Percentiles rank a stretch among this genome's conserved stretches.
Evolutionary conservation across 2,797 vertebrate genomes (phyloP).

Genomic region (Myiotriccus ornatus): DNA sequence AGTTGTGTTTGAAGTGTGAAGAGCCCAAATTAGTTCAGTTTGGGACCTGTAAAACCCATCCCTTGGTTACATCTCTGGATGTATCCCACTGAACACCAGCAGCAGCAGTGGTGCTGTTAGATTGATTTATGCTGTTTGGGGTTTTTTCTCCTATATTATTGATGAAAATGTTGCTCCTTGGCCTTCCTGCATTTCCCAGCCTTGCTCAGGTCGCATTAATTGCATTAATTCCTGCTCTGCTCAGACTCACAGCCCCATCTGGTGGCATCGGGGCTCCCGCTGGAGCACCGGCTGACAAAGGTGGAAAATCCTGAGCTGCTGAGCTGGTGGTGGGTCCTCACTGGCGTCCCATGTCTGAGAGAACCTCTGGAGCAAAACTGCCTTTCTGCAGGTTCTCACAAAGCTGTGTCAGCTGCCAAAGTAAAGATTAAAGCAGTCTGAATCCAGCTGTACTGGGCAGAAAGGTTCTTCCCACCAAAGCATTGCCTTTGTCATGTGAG

Average conservation of each 20-base stretch:
- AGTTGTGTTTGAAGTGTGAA: not conserved
- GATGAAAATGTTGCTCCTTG: not conserved
- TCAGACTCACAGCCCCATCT: constrained; percentile 63
- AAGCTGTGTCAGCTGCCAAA: not conserved
- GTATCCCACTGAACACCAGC: not conserved
- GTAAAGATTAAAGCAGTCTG: not conserved
- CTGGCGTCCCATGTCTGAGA: accelerated
- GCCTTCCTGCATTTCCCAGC: not conserved
- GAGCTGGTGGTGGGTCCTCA: accelerated
- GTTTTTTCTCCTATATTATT: accelerated
- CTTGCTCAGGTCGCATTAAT: not conserved
- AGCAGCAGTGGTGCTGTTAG: not conserved
- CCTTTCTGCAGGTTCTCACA: not conserved
- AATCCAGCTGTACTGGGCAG: not conserved
- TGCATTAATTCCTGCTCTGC: not conserved
- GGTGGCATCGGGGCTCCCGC: constrained; percentile 40
- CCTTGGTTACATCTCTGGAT: not conserved
- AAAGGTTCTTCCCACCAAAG: not conserved
- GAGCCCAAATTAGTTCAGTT: not conserved
- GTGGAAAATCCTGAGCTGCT: not conserved
- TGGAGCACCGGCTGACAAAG: not conserved
- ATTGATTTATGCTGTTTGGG: accelerated
- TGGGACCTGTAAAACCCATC: not conserved
- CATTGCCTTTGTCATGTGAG: accelerated
- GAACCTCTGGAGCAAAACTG: not conserved